Percentiles rank a stretch among this genome's conserved stretches.
Conservation (phyloP, 2,888 invertebrate genomes). For the Gastracanthus pulcherrimus region DNA sequence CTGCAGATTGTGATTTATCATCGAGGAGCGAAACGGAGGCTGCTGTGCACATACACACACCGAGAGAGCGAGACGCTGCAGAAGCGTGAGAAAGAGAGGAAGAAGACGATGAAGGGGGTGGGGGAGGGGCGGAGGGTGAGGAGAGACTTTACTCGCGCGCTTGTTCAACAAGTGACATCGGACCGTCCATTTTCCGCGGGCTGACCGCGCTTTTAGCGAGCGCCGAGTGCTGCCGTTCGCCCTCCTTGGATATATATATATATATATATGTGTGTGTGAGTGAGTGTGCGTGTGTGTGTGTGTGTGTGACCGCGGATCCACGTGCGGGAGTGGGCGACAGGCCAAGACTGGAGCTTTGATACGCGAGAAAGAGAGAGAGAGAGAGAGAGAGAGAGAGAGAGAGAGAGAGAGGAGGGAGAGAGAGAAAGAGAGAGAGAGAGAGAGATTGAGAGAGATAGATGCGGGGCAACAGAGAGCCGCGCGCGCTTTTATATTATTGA, state of each 20-base stretch:
- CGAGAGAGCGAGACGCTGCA: conserved; percentile 26
- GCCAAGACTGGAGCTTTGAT: too few relatives aligned
- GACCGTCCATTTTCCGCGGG: conserved; percentile 42
- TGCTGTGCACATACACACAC: not conserved
- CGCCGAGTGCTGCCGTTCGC: not conserved
- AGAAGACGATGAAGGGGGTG: not conserved
- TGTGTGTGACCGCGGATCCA: too few relatives aligned
- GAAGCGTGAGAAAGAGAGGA: conserved; percentile 16
- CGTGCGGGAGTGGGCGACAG: too few relatives aligned
- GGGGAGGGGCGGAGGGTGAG: not conserved
- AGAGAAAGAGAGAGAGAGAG: too few relatives aligned
- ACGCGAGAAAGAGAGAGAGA: too few relatives aligned
- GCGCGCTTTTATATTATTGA: conserved; percentile 31
- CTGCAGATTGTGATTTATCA: conserved; percentile 55
- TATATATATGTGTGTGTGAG: too few relatives aligned
- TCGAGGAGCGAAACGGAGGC: not conserved
- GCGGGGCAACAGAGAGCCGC: not conserved
- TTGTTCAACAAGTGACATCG: conserved; percentile 49
- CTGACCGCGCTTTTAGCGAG: conserved; percentile 31
- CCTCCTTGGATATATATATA: too few relatives aligned
- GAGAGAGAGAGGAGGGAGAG: too few relatives aligned
- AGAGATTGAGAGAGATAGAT: too few relatives aligned
- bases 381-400: too few relatives aligned
- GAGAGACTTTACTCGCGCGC: conserved; percentile 10
- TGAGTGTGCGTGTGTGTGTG: too few relatives aligned